Evolutionary conservation across 2,797 vertebrate genomes (phyloP).

Genomic region (Centroberyx gerrardi): DNA sequence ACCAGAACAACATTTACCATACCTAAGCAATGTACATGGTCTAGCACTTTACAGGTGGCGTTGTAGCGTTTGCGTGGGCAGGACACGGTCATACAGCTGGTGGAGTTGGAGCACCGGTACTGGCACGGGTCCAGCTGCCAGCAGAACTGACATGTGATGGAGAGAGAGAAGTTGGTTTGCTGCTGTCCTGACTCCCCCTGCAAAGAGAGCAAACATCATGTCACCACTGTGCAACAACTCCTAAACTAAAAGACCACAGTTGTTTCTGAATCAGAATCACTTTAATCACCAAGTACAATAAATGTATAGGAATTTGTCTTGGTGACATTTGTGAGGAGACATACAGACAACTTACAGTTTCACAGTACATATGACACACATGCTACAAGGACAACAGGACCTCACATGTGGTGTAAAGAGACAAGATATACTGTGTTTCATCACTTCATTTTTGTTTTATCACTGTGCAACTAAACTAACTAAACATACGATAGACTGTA

Average conservation of each 20-base stretch:
- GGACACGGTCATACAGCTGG: slow-evolving; percentile 94
- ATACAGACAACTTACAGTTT: background rate
- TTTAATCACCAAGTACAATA: no score
- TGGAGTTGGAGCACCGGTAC: slow-evolving; percentile 92
- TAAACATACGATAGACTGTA: no score
- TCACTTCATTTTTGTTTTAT: no score
- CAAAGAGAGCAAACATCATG: slow-evolving; percentile 10
- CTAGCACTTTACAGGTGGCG: slow-evolving; percentile 91
- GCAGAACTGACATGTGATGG: slow-evolving; percentile 94
- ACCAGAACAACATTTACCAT: slow-evolving; percentile 15
- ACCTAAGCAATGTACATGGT: slow-evolving; percentile 96
- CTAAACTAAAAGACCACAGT: background rate
- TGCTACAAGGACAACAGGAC: background rate
- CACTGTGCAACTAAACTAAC: no score
- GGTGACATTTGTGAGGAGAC: background rate
- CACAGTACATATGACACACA: background rate
- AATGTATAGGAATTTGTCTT: background rate
- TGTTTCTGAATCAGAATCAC: background rate
- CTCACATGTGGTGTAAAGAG: no score
- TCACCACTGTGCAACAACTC: background rate
- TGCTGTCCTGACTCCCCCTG: slow-evolving; percentile 86
- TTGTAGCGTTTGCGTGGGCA: slow-evolving; percentile 92
- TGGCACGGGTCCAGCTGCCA: slow-evolving; percentile 94
- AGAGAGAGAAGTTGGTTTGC: slow-evolving; percentile 88
- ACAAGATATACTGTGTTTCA: background rate